Evolutionary conservation across 2,113 vertebrate genomes (phyloP), one percentile per base, ranked within the genome.

Genomic region (Corythornis madagascariensis): DNA sequence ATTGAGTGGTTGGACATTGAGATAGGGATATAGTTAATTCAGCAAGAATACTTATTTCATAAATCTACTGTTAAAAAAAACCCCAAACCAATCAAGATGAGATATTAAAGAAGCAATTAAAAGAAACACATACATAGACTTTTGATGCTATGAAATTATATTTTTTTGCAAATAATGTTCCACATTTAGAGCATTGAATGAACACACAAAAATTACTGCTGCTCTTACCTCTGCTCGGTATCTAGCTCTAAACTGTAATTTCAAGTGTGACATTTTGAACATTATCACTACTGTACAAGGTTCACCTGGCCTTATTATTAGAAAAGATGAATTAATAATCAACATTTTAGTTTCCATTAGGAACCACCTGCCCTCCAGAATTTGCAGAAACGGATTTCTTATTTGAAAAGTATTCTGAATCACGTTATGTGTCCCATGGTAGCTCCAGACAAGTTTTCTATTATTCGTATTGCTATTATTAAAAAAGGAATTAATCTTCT

Each of bases 401-500:
- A 45, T 57, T 78, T 87, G 61, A 91, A 75, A 85, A 40, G 6
- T 64, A 35, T 89, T 88, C 59, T 29, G n/a, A 89, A 45, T 35
- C 26, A 69, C 19, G 10, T 26, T 29, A 35, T 48, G 22, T 8
- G 59, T 94, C 88, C 90, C 92, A 76, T 73, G 88, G 88, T 80
- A 89, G 40, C 9, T 40, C 6, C 16, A 66, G 40, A 79, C 17
- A 55, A 7, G 13, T 59, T 88, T 89, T 82, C 61, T 70, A 67
- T 87, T 93, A 72, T 75, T 94, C 45, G 79, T 73, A 64, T 53
- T 83, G 42, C 82, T 93, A 95, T 92, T 95, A 92, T 91, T 89
- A 96, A 93, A 91, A 91, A 93, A 83, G 60, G 28, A 91, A 91
- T 93, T 92, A 67, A 72, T 85, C 47, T 88, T 79, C 59, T 91